Base-by-base conservation (phyloP, 2,888 invertebrate genomes). In the Phyllotreta cruciferae region DNA sequence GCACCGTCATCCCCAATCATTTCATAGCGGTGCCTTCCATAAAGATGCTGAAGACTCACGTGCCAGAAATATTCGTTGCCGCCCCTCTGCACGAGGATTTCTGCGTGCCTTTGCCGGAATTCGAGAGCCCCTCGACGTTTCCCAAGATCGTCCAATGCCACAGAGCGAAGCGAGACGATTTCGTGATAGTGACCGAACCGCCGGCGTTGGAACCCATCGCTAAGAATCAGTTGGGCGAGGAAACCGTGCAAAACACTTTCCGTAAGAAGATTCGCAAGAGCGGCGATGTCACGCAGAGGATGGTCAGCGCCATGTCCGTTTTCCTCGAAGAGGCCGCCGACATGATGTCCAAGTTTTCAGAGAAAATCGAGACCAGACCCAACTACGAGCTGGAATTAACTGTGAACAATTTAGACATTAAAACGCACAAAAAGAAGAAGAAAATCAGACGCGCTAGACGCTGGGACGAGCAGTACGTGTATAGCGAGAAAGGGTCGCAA, bases 251-350 rank as follows among this genome's bases (percentile, higher is more conserved):
- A 11, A 47, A 8, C 14, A 8, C 35, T 41, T 24, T 39, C 36
- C 6, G 35, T 9, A 49, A 42, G 38, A 78, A 79, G 68, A 76
- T 77, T 1, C 56, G 75, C 36, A 77, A 75, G 10, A 77, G 77
- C 60, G 58, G 66, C 6, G 71, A 75, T 35, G 72, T 10, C 13
- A 52, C 74, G 50, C 72, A 76, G 9, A 70, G 75, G 36, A 78
- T 82, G 72, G 65, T 79, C 36, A 74, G 77, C 66, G 78, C 78
- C 0, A 81, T 82, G 77, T 77, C 81, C 1, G 76, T 76, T 37
- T 82, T 83, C 66, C 73, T 82, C 61, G 79, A 79, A 66, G 82
- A 82, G 75, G 82, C 82, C 2, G 79, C 80, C 6, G 73, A 71
- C 61, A 63, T 82, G 10, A 81, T 82, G 75, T 74, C 71, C 3